Conservation (phyloP, 2,888 invertebrate genomes). For the Phyllotreta cruciferae region DNA sequence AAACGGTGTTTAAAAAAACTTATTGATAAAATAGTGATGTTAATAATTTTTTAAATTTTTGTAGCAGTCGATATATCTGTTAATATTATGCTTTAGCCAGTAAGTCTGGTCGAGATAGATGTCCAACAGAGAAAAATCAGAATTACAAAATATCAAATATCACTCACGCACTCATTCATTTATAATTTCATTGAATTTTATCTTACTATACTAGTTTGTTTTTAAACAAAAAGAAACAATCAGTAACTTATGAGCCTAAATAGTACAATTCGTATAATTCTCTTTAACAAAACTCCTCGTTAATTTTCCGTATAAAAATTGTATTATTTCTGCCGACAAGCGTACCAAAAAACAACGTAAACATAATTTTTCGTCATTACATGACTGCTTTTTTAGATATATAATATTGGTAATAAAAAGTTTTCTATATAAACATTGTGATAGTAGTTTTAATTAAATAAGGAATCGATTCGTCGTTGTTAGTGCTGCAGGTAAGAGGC, state of each 20-base stretch:
- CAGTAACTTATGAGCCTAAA: slow-evolving; percentile 3
- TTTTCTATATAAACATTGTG: slow-evolving; percentile 59
- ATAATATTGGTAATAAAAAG: slow-evolving; percentile 57
- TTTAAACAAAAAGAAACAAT: slow-evolving; percentile 34
- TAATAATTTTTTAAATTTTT: slow-evolving; percentile 14
- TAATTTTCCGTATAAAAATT: background rate
- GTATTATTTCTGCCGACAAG: slow-evolving; percentile 9
- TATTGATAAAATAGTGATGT: slow-evolving; percentile 2
- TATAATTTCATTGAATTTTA: slow-evolving; percentile 41
- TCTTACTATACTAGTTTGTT: slow-evolving; percentile 32
- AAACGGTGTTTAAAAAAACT: slow-evolving; percentile 1
- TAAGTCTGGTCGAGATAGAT: slow-evolving; percentile 34
- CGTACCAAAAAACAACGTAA: slow-evolving; percentile 44
- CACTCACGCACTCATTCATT: slow-evolving; percentile 49
- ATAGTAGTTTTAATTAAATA: slow-evolving; percentile 48
- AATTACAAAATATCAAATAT: slow-evolving; percentile 47
- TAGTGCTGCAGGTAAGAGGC: slow-evolving; percentile 61
- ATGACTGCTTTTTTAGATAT: slow-evolving; percentile 56
- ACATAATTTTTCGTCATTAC: slow-evolving; percentile 59
- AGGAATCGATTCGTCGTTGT: slow-evolving; percentile 52
- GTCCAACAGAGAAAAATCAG: slow-evolving; percentile 50
- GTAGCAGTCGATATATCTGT: background rate
- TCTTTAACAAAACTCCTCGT: background rate
- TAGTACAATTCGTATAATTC: background rate
- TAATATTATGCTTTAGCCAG: slow-evolving; percentile 11